phyloP scores from a whole-genome alignment of 2,888 invertebrate genomes.

The Pterostichus madidus region DNA sequence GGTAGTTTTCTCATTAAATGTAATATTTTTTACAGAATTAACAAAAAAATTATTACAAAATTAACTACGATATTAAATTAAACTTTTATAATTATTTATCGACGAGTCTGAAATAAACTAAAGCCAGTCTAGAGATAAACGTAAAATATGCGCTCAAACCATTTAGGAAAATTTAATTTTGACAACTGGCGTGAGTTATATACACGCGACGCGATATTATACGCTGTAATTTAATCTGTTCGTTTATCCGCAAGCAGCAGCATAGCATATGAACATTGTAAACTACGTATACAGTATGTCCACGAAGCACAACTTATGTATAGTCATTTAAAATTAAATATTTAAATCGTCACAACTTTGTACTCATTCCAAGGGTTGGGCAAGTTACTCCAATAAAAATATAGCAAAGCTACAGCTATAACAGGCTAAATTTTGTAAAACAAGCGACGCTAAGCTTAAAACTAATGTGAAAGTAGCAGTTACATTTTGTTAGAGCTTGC shows the following conservation, averaged over 20 bases:
- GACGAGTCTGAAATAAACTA: constrained; percentile 3
- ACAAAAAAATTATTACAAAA: not conserved
- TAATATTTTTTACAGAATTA: not conserved
- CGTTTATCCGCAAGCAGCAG: constrained; percentile 9
- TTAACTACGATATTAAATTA: not conserved
- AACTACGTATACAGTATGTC: not conserved
- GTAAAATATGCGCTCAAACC: constrained; percentile 36
- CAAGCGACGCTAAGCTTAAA: no score
- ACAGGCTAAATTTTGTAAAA: no score
- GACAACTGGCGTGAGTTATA: constrained; percentile 25
- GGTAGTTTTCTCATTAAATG: not conserved
- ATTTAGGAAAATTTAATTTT: constrained; percentile 48
- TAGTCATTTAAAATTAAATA: no score
- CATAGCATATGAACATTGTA: not conserved
- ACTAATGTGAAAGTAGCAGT: no score
- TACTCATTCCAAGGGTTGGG: no score
- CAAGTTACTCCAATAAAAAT: no score
- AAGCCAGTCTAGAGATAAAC: constrained; percentile 17
- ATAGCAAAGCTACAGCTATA: no score
- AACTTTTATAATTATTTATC: constrained; percentile 20
- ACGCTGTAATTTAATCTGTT: constrained; percentile 28
- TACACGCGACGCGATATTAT: constrained; percentile 22
- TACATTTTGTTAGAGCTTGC: no score
- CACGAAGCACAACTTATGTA: not conserved
- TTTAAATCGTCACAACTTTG: no score